Base-by-base conservation (phyloP, 1,140 invertebrate species). In the Neodiprion virginianus region DNA sequence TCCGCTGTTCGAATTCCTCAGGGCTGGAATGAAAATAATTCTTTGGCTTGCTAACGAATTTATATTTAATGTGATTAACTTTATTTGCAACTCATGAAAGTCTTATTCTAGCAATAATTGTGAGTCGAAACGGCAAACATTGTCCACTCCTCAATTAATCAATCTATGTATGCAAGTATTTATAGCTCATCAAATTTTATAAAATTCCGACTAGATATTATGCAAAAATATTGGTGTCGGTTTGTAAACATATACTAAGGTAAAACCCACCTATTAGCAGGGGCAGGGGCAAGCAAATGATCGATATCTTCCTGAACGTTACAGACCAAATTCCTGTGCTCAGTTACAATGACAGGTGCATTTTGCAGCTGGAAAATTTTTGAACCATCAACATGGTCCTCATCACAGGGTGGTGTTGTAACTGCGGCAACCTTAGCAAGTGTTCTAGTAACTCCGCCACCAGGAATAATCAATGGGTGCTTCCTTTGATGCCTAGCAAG, bases 401-500 rank as follows among this genome's bases (percentile, higher is more conserved):
- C 83, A 72, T 86, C 86, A 9, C 85, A 82, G 0, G 79, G 71
- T 0, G 83, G 78, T 48, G 85, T 83, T 11, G 84, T 84, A 2
- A 84, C 85, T 4, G 88, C 86, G 3, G 88, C 87, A 80, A 92
- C 89, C 76, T 92, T 93, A 71, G 91, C 92, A 0, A 93, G 78
- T 0, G 92, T 92, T 17, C 91, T 86, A 48, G 92, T 91, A 0
- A 93, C 82, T 1, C 90, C 92, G 53, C 90, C 89, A 48, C 90
- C 91, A 14, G 95, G 94, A 78, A 96, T 94, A 61, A 96, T 93
- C n/a, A 97, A 85, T 0, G 96, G 96, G 90, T 97, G 94, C 84
- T 96, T 97, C 67, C 96, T 89, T 72, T 96, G 94, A 85, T 96
- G 96, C 48, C 95, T 88, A 2, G 95, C 93, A 78, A 94, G 91